Base-by-base conservation (phyloP, 2,888 invertebrate genomes). In the Troglohyphantes excavatus region DNA sequence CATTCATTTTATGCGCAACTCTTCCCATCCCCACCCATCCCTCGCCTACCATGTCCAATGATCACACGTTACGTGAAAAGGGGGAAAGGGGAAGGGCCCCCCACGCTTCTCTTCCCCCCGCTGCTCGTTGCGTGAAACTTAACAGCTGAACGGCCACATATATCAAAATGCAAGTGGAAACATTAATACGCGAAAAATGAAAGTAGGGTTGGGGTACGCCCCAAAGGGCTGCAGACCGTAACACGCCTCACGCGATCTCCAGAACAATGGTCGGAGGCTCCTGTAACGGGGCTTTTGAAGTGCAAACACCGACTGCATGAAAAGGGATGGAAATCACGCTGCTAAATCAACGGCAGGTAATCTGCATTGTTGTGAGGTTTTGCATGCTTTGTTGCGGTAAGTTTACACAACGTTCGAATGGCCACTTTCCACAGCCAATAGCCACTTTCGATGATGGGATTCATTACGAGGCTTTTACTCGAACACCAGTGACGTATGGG, bases 1-100 rank as follows among this genome's bases (percentile, higher is more conserved):
- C 61, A 85, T 78, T 85, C 85, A 65, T 65, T 73, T 65, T 73
- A 73, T 73, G 76, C 85, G 78, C 68, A 78, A 65, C 68, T 75
- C 76, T 78, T 76, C 59, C 46, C 26, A 67, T 68, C 65, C n/a
- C 68, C 68, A 39, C 76, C 65, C 73, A 33, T 65, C 67, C 70
- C 33, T 82, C 67, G 46, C 70, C 68, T 39, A 68, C 79, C 27
- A 46, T 63, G 79, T 86, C 86, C 86, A 86, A 86, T 86, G 86
- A 86, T 86, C 78, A 79, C 79, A 70, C 78, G 63, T 86, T 70
- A 33, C 27, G 85, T 39, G 61, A 68, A 82, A 53, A n/a, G 61
- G 63, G 63, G 72, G 43, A 63, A 21, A 39, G 39, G 39, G 39
- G 39, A 13, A n/a, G n/a, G 33, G 33, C 33, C 33, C 33, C 13